Base-by-base conservation (phyloP, 2,888 invertebrate species). In the Xanthia icteritia region DNA sequence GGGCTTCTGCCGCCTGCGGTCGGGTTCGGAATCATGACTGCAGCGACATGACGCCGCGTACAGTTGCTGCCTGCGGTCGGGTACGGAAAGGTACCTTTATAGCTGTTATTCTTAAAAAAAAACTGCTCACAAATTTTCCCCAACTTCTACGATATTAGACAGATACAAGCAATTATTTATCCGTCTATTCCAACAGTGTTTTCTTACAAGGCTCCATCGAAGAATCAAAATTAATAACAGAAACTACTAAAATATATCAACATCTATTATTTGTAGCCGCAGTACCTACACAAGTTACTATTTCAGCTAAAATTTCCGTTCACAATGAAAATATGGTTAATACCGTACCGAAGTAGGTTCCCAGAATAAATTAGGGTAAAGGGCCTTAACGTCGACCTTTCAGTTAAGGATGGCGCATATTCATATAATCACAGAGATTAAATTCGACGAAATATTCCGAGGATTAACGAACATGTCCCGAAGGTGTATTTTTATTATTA, bases 341-440 rank as follows among this genome's bases (percentile, higher is more conserved):
- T 83, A 84, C 76, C 79, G 69, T 56, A 71, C 76, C 76, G 77
- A 77, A 78, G 67, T 67, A 85, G 82, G 77, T 84, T 84, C 83
- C 83, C 85, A 77, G 85, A 91, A 90, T 90, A 90, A 91, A 90
- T 90, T 90, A 89, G 79, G 84, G 88, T 82, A 79, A 81, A 73
- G 70, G 86, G 72, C 75, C 79, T 79, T 71, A 86, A 79, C 86
- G 83, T 83, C 87, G 86, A 86, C 91, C 91, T 88, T 89, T 85
- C 75, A 76, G 82, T 70, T 68, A 82, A 80, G 76, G 86, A 86
- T 83, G 82, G 86, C 82, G 85, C 87, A 86, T 87, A 90, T 90
- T 89, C 88, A 86, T 89, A 88, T 89, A 91, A 92, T 92, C 89
- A 84, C 86, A 64, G 79, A 90, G 90, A 92, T 93, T 91, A 90